phyloP scores from a whole-genome alignment of 2,888 invertebrate species.

The Xestobium rufovillosum region DNA sequence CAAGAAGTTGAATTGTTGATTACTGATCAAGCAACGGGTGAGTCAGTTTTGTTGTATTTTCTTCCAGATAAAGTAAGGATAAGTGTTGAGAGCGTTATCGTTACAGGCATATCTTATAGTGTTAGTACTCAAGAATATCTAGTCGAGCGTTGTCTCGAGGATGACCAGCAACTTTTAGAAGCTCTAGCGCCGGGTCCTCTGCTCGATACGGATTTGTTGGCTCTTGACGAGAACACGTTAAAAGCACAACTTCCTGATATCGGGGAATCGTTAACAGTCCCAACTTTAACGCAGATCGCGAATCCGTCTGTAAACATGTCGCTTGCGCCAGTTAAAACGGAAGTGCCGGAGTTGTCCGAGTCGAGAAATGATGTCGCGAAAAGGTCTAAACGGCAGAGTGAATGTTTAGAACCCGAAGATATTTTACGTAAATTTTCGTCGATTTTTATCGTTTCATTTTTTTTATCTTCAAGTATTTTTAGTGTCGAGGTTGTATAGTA shows the following conservation, averaged over 20 bases:
- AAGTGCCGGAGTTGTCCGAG: too few species aligned
- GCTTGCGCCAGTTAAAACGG: too few species aligned
- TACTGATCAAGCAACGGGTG: constrained; percentile 40
- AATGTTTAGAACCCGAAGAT: neutral
- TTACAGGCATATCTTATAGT: constrained; percentile 30
- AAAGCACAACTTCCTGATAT: constrained; percentile 35
- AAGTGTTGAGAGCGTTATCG: neutral
- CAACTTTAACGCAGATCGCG: too few species aligned
- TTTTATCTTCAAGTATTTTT: constrained; percentile 17
- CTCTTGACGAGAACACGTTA: constrained; percentile 36
- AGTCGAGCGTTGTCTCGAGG: constrained; percentile 35
- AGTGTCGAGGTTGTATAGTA: constrained; percentile 39
- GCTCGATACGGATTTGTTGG: constrained; percentile 34
- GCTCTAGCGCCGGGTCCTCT: constrained; percentile 33
- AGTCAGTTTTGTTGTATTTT: constrained; percentile 8
- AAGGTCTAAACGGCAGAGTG: neutral
- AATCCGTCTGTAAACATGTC: too few species aligned
- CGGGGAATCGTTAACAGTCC: neutral
- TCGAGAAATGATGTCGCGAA: too few species aligned
- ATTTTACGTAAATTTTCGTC: too few species aligned
- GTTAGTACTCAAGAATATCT: constrained; percentile 35
- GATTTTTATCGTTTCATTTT: neutral
- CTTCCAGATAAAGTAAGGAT: neutral
- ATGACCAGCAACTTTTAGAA: constrained; percentile 37
- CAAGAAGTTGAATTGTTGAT: constrained; percentile 41